Evolutionary conservation across 2,797 vertebrate species (phyloP).

Genomic region (Sitta carolinensis): DNA sequence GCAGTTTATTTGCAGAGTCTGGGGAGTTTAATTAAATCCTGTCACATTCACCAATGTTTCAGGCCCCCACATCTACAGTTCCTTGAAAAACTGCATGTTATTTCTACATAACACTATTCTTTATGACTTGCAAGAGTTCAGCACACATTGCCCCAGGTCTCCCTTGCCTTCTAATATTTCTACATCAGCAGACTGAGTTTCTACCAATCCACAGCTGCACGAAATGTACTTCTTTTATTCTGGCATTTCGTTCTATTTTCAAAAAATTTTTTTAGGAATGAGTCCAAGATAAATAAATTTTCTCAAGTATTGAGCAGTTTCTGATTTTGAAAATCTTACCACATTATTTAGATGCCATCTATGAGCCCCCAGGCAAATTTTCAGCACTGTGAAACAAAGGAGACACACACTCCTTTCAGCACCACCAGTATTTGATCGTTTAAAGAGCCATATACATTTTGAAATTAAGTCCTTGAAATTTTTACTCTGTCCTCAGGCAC

Average conservation of each 20-base stretch:
- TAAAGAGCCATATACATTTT: background rate
- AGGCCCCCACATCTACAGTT: background rate
- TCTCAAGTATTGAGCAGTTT: background rate
- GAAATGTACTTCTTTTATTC: background rate
- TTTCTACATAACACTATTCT: background rate
- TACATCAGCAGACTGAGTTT: background rate
- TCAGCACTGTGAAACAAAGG: background rate
- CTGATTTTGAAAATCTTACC: background rate
- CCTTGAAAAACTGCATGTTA: background rate
- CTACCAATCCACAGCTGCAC: background rate
- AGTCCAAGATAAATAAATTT: background rate
- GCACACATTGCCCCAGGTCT: background rate
- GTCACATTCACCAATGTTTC: background rate
- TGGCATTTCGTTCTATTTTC: background rate
- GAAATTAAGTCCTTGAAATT: background rate
- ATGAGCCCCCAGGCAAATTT: background rate
- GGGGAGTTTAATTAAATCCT: background rate
- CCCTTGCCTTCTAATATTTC: background rate
- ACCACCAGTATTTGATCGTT: background rate
- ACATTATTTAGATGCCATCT: background rate
- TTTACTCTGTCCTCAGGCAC: background rate
- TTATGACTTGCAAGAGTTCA: background rate
- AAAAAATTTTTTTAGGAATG: background rate
- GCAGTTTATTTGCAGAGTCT: background rate
- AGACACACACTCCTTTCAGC: background rate